Percentiles rank a stretch among this genome's conserved stretches.
Conservation (phyloP, 2,797 vertebrate species). For the Diglossa cyanea region DNA sequence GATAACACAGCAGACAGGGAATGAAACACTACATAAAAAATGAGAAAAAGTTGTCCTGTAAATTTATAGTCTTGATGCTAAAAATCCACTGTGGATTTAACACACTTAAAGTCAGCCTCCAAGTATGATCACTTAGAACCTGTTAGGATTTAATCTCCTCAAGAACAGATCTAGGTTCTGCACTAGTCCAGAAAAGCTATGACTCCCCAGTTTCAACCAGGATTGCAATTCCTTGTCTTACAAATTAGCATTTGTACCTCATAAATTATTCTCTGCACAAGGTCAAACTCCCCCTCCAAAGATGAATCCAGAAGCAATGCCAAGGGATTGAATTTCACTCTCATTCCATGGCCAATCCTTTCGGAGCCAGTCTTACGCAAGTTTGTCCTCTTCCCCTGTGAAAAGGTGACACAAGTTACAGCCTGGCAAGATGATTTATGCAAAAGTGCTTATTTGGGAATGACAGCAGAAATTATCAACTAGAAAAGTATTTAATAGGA, state of each 20-base stretch:
- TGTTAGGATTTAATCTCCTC: not conserved
- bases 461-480: not conserved
- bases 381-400: constrained; percentile 93
- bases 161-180: not conserved
- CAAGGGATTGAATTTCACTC: constrained; percentile 95
- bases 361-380: constrained; percentile 91
- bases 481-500: not conserved
- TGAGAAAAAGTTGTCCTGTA: not conserved
- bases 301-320: constrained; percentile 95
- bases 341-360: constrained; percentile 90
- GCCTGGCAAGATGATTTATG: not conserved
- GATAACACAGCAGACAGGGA: not conserved
- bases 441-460: not conserved
- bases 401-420: not conserved
- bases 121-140: not conserved
- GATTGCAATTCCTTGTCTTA: not conserved
- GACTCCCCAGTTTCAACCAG: not conserved
- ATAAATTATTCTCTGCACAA: constrained; percentile 97
- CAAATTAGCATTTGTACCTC: constrained; percentile 78
- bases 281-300: constrained; percentile 94
- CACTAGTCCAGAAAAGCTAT: not conserved
- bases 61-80: not conserved
- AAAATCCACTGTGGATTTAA: not conserved
- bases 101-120: not conserved
- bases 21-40: not conserved